Percentiles rank a stretch among this genome's conserved stretches.
These are phyloP conservation scores for Antheraea assamensis DNA, from an alignment of 2,888 invertebrate genomes.

Conservation along the genomic window DNA sequence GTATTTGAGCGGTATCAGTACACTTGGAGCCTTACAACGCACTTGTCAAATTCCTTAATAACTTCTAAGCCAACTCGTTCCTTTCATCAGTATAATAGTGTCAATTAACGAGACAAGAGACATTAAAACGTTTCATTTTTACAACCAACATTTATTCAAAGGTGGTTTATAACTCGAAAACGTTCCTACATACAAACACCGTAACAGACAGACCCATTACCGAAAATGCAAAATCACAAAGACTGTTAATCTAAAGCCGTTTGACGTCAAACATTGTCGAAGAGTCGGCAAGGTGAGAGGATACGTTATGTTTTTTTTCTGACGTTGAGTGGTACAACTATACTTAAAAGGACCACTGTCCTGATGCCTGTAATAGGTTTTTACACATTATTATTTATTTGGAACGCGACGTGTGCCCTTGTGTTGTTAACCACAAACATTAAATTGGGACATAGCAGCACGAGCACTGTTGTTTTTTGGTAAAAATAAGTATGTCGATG, in stretches of 20 bases:
- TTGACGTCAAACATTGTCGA: slow-evolving; percentile 12
- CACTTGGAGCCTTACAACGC: background rate
- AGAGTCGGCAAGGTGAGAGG: background rate
- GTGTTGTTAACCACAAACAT: too few relatives aligned
- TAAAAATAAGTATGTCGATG: too few relatives aligned
- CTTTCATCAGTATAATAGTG: background rate
- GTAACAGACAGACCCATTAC: slow-evolving; percentile 15
- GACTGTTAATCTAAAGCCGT: slow-evolving; percentile 15
- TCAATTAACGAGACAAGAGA: slow-evolving; percentile 7
- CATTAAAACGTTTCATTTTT: slow-evolving; percentile 10
- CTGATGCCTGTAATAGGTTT: too few relatives aligned
- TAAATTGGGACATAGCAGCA: too few relatives aligned
- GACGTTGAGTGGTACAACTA: background rate
- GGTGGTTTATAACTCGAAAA: slow-evolving; percentile 10
- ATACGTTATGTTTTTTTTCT: background rate
- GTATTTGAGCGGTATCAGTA: background rate
- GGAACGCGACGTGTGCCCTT: too few relatives aligned
- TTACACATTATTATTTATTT: too few relatives aligned
- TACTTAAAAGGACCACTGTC: too few relatives aligned
- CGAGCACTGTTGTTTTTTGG: too few relatives aligned
- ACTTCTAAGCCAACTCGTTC: background rate
- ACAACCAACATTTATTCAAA: slow-evolving; percentile 12
- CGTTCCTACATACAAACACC: slow-evolving; percentile 2
- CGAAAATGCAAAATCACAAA: slow-evolving; percentile 19
- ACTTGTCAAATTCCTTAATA: background rate